Base-by-base conservation (phyloP, 2,797 vertebrate genomes). In the Chrysocyon brachyurus region DNA sequence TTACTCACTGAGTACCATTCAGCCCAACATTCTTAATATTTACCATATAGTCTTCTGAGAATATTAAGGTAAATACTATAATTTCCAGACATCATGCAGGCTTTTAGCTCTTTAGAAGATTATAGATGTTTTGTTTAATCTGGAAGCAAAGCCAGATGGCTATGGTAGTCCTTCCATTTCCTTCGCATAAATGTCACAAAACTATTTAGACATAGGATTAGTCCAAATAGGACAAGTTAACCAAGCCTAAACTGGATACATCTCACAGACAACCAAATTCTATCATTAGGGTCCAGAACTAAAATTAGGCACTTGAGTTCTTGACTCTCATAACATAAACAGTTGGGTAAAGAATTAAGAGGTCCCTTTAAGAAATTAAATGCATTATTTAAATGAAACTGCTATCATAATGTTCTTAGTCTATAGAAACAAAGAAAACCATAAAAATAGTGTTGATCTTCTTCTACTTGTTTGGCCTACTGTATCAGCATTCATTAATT, bases 201-300 rank as follows among this genome's bases (percentile, higher is more conserved):
- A 88, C 28, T 70, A 24, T 46, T 88, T 59, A 91, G 54, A 95
- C 10, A 87, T 96, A 78, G 49, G 87, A 93, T 92, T 59, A 95
- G 63, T 72, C 70, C 91, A 12, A 91, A 54, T 66, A 57, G 81
- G n/a, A 63, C 17, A 77, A 61, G 5, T 6, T 92, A 63, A 86
- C 63, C 28, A 83, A 90, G 91, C 12, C 49, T 87, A 57, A 91
- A 73, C 28, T 75, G 1, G 11, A 49, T 78, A 72, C 0, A 87
- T 26, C 52, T 90, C 52, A 70, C 15, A 92, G 78, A 61, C 0
- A 93, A 63, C 0, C 16, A 88, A 86, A 68, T 75, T 91, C 17
- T 75, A 4, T n/a, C 31, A 87, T 91, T 8, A 81, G 26, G 86
- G 15, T 24, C 36, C 22, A 85, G 26, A 88, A 36, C 26, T 91